These are phyloP conservation scores for Sardina pilchardus DNA, from an alignment of 2,113 vertebrate genomes.

Conservation along the genomic window DNA sequence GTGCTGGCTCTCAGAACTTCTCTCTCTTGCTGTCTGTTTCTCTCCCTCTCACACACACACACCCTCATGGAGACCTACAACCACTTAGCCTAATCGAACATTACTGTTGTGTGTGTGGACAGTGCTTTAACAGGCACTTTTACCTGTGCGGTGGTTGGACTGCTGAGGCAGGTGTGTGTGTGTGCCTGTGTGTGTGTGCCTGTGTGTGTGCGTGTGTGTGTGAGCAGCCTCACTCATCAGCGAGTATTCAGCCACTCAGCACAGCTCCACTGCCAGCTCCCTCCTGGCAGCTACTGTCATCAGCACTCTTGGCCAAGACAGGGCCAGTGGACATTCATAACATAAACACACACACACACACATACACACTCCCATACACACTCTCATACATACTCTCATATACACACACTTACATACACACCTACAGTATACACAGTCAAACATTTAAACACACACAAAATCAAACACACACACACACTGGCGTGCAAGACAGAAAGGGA, in stretches of 20 bases:
- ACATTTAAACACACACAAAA: too few species aligned
- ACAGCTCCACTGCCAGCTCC: background rate
- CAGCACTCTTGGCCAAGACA: background rate
- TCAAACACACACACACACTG: background rate
- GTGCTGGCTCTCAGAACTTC: background rate
- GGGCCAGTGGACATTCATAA: background rate
- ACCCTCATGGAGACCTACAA: background rate
- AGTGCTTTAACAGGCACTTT: background rate
- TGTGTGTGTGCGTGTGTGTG: background rate
- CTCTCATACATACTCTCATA: background rate
- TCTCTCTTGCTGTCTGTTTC: background rate
- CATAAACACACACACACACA: background rate
- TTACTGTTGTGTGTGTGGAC: background rate
- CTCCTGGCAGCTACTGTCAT: background rate
- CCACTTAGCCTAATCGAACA: background rate
- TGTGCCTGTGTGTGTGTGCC: background rate
- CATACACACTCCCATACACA: background rate
- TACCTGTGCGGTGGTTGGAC: background rate
- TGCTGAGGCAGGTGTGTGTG: background rate
- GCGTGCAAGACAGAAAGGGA: background rate
- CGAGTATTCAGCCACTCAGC: constrained; percentile 6
- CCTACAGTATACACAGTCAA: background rate
- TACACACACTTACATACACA: background rate
- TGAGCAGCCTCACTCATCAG: background rate
- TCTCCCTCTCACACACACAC: background rate